Evolutionary conservation across 1,140 invertebrate species (phyloP), one percentile per base, ranked within the genome.

Genomic region (Wiebesia pumilae): DNA sequence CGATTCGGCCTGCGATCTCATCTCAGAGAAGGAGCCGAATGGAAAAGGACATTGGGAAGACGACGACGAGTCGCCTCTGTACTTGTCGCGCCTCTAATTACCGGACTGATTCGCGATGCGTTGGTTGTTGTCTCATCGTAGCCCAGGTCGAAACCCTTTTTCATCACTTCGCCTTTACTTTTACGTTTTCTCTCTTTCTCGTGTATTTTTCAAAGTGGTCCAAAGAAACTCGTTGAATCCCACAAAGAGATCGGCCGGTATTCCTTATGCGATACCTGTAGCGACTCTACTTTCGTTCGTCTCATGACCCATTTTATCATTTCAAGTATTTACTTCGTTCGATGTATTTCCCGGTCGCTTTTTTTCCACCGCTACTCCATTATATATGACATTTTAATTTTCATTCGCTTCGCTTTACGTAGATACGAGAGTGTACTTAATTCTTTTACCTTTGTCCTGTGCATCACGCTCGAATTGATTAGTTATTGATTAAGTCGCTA

Each of bases 51-150:
- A 30, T 24, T 75, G 33, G 69, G 16, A 33, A 3, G 58, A 3
- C 67, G 67, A 33, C 21, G 71, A 38, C 35, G 54, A 83, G 80
- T 75, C 65, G 69, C 54, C 21, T 67, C 30, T 85, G 87, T 83
- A 83, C 73, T 88, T 88, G 80, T 85, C 81, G 75, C 77, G 62
- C 84, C 88, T 88, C 89, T 88, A 89, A 89, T 89, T 88, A 89
- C 86, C 84, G 69, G 87, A 86, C 69, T 73, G 84, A 71, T 87
- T 81, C 82, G 86, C 82, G 84, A 84, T 35, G 54, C 83, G 65
- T 77, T 58, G 77, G 14, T 47, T n/a, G 27, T 4, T 38, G 47
- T 16, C 21, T 62, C 27, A 33, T 58, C 62, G 67, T 82, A 62
- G 77, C 24, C 54, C 24, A 58, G 10, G 10, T 10, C 27, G 73